Base-by-base conservation (phyloP, 2,888 invertebrate species). In the Acanthosepion esculentum region DNA sequence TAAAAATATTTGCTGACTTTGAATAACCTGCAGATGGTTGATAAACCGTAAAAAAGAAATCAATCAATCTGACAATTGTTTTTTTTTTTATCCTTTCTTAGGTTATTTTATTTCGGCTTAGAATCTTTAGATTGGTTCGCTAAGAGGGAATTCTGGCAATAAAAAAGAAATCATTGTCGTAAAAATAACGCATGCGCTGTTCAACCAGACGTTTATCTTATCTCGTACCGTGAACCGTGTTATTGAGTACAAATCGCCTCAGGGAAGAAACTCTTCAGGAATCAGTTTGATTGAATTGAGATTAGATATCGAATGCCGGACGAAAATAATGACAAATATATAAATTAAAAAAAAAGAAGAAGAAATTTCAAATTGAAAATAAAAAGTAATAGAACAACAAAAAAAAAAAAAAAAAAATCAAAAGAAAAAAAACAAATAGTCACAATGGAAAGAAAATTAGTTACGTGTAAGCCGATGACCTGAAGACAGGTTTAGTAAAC, bases 221-320 rank as follows among this genome's bases (percentile, higher is more conserved):
- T n/a, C 12, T n/a, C 12, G 78, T 15, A 78, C 78, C n/a, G 78
- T 78, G 78, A 78, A 78, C 78, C 78, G n/a, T 78, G 78, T 78
- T 78, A 78, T 78, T 33, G 78, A 78, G 78, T 78, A 78, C 78
- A 78, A 78, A 78, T 78, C 78, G 78, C 78, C 78, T 78, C 8
- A n/a, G n/a, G 33, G 78, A 78, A 10, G 20, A 78, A 78, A n/a
- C 78, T 15, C 78, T 78, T 33, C n/a, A 78, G n/a, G 33, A 78
- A 78, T 78, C 78, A 78, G 78, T 33, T 78, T 78, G 78, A 78
- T 78, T 78, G 78, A 78, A 78, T 78, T 78, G 15, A 78, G 78
- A n/a, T 78, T 78, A 78, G 33, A 33, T 33, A 78, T 78, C 33
- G 78, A 15, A 78, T n/a, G 33, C 12, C 78, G n/a, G 78, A 78